Conservation (phyloP, 2,888 invertebrate genomes). For the Pegoplata infirma region DNA sequence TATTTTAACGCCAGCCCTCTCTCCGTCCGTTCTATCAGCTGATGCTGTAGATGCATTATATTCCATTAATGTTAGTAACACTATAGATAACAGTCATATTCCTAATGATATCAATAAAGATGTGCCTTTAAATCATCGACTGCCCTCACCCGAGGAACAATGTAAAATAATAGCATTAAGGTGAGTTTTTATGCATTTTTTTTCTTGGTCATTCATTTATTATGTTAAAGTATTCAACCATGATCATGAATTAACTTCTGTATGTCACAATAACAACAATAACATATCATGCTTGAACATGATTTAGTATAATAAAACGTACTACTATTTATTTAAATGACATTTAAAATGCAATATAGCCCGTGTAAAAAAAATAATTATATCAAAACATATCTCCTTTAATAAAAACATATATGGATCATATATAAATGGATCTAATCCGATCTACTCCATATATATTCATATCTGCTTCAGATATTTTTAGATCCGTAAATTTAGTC, state of each 20-base stretch:
- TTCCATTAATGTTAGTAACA: conserved; percentile 73
- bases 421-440: too few species aligned
- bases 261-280: not conserved
- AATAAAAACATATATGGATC: too few species aligned
- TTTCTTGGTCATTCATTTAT: not conserved
- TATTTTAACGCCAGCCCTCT: conserved; percentile 75
- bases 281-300: conserved; percentile 29
- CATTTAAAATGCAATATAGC: conserved; percentile 37
- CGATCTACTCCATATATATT: too few species aligned
- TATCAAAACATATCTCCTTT: too few species aligned
- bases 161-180: conserved; percentile 89
- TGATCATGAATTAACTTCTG: conserved; percentile 7
- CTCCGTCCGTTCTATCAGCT: conserved; percentile 77
- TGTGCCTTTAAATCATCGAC: conserved; percentile 87
- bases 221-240: conserved; percentile 36
- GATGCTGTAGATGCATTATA: conserved; percentile 76
- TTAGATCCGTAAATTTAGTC: too few species aligned
- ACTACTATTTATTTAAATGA: conserved; percentile 44
- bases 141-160: conserved; percentile 93
- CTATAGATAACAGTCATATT: conserved; percentile 73
- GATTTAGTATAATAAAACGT: conserved; percentile 11
- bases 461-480: too few species aligned
- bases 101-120: conserved; percentile 78
- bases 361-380: too few species aligned
- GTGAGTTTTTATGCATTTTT: conserved; percentile 79